Conservation (phyloP, 2,888 invertebrate genomes). For the Junonia oenone region DNA sequence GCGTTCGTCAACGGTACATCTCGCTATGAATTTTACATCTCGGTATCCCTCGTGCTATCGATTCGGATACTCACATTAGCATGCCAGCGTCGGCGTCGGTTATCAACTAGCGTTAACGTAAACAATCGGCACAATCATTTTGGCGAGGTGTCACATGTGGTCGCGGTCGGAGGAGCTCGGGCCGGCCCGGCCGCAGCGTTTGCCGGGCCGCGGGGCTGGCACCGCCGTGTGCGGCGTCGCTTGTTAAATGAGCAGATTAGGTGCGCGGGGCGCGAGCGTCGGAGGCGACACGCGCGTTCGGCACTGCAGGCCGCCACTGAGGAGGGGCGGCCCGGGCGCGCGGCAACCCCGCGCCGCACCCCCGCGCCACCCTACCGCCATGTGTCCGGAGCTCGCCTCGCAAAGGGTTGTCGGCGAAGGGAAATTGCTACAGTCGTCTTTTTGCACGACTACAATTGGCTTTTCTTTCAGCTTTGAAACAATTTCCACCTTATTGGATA, state of each 20-base stretch:
- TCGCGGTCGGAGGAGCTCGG: conserved; percentile 56
- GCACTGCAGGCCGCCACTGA: conserved; percentile 78
- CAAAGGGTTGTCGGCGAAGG: conserved; percentile 72
- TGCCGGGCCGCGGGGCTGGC: conserved; percentile 67
- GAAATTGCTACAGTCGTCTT: conserved; percentile 64
- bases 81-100: conserved; percentile 72
- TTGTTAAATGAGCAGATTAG: conserved; percentile 69
- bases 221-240: conserved; percentile 71
- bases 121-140: conserved; percentile 70
- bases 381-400: conserved; percentile 57
- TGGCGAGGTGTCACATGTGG: conserved; percentile 55
- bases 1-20: conserved; percentile 21
- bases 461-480: conserved; percentile 18
- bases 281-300: conserved; percentile 76
- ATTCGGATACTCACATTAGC: conserved; percentile 73
- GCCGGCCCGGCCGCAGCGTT: conserved; percentile 55
- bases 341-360: conserved; percentile 48
- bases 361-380: conserved; percentile 48
- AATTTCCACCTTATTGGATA: not conserved
- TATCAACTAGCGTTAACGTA: conserved; percentile 74
- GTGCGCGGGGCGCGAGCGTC: conserved; percentile 73
- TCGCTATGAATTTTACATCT: conserved; percentile 26
- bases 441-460: conserved; percentile 56
- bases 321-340: conserved; percentile 74
- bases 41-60: conserved; percentile 33